phyloP scores from a whole-genome alignment of 2,888 invertebrate species.

The Blastobasis lacticolella region DNA sequence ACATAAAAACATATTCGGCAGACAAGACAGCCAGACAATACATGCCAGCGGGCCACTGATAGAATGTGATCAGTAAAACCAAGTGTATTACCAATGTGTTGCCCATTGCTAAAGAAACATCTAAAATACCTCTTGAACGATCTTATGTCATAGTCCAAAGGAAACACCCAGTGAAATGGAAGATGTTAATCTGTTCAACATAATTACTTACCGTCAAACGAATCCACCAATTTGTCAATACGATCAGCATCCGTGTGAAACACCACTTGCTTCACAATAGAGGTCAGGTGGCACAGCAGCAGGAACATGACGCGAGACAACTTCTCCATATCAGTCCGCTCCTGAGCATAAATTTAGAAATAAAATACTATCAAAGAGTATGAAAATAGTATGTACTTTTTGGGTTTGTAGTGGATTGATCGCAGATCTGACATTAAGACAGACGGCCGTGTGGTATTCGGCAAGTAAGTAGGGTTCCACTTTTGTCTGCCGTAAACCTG shows the following conservation, averaged over 20 bases:
- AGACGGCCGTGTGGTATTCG: neutral
- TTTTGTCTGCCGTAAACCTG: neutral
- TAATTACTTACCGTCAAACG: conserved; percentile 23
- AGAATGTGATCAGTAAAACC: too few relatives aligned
- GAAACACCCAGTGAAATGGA: neutral
- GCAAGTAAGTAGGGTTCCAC: too few relatives aligned
- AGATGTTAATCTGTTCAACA: neutral
- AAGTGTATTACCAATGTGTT: neutral
- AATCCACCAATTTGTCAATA: conserved; percentile 24
- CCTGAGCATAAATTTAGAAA: conserved; percentile 21
- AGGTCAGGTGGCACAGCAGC: conserved; percentile 58
- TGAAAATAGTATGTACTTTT: neutral
- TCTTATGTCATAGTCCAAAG: neutral
- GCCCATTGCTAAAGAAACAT: neutral
- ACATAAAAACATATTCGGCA: too few relatives aligned
- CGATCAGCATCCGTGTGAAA: conserved; percentile 32
- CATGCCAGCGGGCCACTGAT: too few relatives aligned
- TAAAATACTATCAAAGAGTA: neutral
- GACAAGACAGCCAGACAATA: too few relatives aligned
- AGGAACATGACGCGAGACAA: conserved; percentile 59
- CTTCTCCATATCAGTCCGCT: conserved; percentile 45
- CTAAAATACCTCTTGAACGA: neutral
- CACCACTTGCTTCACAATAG: conserved; percentile 50
- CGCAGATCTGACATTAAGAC: neutral
- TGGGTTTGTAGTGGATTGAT: neutral